These are phyloP conservation scores for Melanotaenia nigrans DNA, from an alignment of 2,797 vertebrate species.

Conservation along the genomic window DNA sequence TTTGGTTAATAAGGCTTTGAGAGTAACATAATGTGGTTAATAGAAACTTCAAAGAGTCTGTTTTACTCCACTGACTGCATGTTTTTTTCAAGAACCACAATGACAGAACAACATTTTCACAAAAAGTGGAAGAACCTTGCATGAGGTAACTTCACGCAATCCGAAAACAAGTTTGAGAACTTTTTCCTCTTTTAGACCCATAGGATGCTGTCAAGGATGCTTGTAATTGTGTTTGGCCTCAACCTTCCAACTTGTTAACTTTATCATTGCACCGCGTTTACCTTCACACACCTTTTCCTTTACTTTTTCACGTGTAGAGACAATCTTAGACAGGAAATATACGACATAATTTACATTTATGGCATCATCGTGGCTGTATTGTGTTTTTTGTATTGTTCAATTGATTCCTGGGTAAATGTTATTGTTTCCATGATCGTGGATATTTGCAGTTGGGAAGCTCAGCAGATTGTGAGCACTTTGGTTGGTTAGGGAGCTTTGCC, in stretches of 20 bases:
- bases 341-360: slow-evolving; percentile 35
- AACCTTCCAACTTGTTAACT: slow-evolving; percentile 13
- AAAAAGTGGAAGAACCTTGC: slow-evolving; percentile 44
- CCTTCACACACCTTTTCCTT: slow-evolving; percentile 12
- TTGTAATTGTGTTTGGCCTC: slow-evolving; percentile 43
- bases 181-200: slow-evolving; percentile 48
- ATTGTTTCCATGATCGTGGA: slow-evolving; percentile 64
- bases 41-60: neutral
- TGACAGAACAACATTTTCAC: slow-evolving; percentile 29
- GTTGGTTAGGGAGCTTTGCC: slow-evolving; percentile 61
- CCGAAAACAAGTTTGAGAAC: slow-evolving; percentile 53
- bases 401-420: slow-evolving; percentile 65
- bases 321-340: neutral
- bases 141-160: slow-evolving; percentile 69
- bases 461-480: slow-evolving; percentile 60
- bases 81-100: neutral
- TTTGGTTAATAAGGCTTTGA: too few species aligned
- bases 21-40: neutral
- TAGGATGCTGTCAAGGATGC: slow-evolving; percentile 38
- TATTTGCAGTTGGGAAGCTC: slow-evolving; percentile 65
- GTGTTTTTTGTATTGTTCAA: slow-evolving; percentile 51
- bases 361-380: slow-evolving; percentile 17
- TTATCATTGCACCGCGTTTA: slow-evolving; percentile 15
- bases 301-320: neutral
- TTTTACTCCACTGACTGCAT: neutral